phyloP scores from a whole-genome alignment of 2,113 vertebrate genomes.

The Dendropsophus ebraccatus region DNA sequence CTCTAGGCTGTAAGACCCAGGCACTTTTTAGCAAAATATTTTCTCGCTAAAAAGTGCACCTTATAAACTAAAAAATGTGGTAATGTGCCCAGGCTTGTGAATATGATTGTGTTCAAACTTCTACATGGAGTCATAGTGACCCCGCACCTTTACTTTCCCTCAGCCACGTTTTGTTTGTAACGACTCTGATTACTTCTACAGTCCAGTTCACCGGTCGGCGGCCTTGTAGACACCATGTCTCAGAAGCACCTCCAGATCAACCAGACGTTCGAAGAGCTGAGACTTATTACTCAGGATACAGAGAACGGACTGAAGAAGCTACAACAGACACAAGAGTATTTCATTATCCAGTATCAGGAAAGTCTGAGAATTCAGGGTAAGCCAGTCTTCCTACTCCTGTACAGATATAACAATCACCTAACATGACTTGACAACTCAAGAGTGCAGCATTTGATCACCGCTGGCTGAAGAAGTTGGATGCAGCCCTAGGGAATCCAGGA shows the following conservation, averaged over 20 bases:
- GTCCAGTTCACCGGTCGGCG: slow-evolving; percentile 86
- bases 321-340: slow-evolving; percentile 96
- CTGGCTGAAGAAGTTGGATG: too few species aligned
- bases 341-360: slow-evolving; percentile 99
- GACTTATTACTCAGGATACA: slow-evolving; percentile 89
- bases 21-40: too few species aligned
- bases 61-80: too few species aligned
- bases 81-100: not conserved
- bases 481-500: too few species aligned
- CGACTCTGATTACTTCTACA: slow-evolving; percentile 61
- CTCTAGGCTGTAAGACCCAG: too few species aligned
- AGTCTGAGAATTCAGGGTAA: slow-evolving; percentile 87
- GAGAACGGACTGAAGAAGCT: slow-evolving; percentile 94
- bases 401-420: too few species aligned
- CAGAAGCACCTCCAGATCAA: slow-evolving; percentile 98
- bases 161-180: not conserved
- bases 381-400: not conserved
- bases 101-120: not conserved
- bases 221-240: slow-evolving; percentile 90
- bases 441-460: too few species aligned
- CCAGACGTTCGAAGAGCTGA: slow-evolving; percentile 93
- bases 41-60: too few species aligned
- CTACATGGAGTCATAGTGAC: not conserved
- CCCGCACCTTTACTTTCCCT: not conserved
- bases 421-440: too few species aligned